phyloP scores from a whole-genome alignment of 2,888 invertebrate genomes.

The Pristionchus exspectatus region DNA sequence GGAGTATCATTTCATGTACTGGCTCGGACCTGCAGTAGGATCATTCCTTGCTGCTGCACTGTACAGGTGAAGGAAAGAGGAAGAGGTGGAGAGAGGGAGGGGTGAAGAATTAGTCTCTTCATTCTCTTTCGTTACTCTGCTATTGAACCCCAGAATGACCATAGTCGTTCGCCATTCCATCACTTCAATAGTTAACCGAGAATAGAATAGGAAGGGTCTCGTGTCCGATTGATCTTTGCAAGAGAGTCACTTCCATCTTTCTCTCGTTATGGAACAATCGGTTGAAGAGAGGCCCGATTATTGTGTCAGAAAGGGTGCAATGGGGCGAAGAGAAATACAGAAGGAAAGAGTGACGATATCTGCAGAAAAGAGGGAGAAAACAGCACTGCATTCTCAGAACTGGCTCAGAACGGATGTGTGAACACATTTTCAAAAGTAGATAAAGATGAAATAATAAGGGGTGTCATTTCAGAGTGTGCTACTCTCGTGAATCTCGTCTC shows the following conservation, averaged over 20 bases:
- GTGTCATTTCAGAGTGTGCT: constrained; percentile 18
- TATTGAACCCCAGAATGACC: background rate
- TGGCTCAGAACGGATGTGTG: background rate
- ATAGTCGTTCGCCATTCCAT: too few species aligned
- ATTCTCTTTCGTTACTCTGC: background rate
- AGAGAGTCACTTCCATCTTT: constrained; percentile 9
- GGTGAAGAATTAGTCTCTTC: too few species aligned
- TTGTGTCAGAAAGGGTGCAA: background rate
- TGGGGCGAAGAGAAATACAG: constrained; percentile 34
- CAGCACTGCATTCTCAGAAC: background rate
- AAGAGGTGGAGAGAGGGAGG: too few species aligned
- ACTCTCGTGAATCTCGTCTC: constrained; percentile 32
- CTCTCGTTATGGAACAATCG: background rate
- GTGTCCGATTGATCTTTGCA: background rate
- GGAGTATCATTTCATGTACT: constrained; percentile 79
- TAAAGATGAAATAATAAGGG: background rate
- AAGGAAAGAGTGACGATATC: background rate
- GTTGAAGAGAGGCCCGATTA: background rate
- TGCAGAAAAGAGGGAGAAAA: background rate
- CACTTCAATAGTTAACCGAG: too few species aligned
- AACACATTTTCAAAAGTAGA: background rate
- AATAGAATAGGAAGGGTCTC: constrained; percentile 46
- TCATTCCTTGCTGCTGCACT: constrained; percentile 77
- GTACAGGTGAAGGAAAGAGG: constrained; percentile 71
- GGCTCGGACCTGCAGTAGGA: constrained; percentile 79